These are phyloP conservation scores for Apodemus sylvaticus DNA, from an alignment of 2,113 vertebrate species.

Conservation along the genomic window DNA sequence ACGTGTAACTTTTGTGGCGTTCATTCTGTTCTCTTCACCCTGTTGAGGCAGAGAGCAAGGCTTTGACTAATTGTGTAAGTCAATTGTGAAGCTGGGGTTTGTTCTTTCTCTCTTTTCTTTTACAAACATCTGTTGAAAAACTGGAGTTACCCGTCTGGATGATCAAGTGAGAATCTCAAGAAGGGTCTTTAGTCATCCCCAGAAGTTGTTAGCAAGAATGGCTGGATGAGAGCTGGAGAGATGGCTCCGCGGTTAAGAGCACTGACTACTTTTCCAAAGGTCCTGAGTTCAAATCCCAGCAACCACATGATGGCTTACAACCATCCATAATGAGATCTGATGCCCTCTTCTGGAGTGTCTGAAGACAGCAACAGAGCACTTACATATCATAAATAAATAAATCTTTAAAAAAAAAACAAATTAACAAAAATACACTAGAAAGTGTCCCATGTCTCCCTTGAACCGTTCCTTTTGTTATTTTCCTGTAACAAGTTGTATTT, in stretches of 20 bases:
- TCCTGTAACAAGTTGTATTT: constrained; percentile 20
- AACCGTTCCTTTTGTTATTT: not conserved
- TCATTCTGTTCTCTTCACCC: not conserved
- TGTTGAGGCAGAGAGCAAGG: not conserved
- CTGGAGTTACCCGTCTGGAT: constrained; percentile 37
- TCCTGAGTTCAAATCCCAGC: too few species aligned
- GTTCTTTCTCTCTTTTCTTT: not conserved
- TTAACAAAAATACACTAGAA: constrained; percentile 21
- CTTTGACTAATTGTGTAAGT: not conserved
- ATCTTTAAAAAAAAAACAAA: not conserved
- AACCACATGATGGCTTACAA: too few species aligned
- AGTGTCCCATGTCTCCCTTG: not conserved
- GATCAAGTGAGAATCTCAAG: constrained; percentile 18
- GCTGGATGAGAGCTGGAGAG: too few species aligned
- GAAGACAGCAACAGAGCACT: too few species aligned
- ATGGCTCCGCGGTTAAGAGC: too few species aligned
- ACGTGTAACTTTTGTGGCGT: not conserved
- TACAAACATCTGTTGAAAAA: constrained; percentile 24
- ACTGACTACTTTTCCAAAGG: too few species aligned
- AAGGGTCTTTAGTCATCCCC: constrained; percentile 23
- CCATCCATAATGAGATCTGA: too few species aligned
- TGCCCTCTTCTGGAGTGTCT: too few species aligned
- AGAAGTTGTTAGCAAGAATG: constrained; percentile 45
- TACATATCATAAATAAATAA: too few species aligned
- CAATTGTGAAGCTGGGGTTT: not conserved